phyloP scores from a whole-genome alignment of 2,797 vertebrate genomes.

The Fistularia commersonii region DNA sequence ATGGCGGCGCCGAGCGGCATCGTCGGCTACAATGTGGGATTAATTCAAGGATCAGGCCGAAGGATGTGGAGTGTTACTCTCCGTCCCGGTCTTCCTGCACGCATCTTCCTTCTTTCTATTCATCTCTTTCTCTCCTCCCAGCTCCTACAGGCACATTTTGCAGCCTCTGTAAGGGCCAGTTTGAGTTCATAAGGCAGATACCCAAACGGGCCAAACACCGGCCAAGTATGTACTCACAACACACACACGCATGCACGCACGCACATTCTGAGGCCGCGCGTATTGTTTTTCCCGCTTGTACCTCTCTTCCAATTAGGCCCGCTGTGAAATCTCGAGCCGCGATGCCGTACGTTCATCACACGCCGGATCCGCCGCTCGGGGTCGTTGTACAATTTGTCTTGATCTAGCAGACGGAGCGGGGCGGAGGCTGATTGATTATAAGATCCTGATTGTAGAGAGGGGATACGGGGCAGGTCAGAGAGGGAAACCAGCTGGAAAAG shows the following conservation, averaged over 20 bases:
- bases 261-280: slow-evolving; percentile 31
- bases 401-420: slow-evolving; percentile 45
- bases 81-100: slow-evolving; percentile 20
- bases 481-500: slow-evolving; percentile 32
- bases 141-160: slow-evolving; percentile 40
- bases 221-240: slow-evolving; percentile 55
- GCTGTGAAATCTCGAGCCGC: slow-evolving; percentile 63
- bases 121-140: slow-evolving; percentile 28
- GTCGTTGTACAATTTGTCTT: slow-evolving; percentile 60
- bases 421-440: slow-evolving; percentile 24
- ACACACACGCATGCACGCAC: slow-evolving; percentile 14
- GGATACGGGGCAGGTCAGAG: slow-evolving; percentile 23
- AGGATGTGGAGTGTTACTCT: slow-evolving; percentile 14
- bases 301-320: slow-evolving; percentile 60
- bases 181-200: slow-evolving; percentile 66
- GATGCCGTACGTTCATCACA: slow-evolving; percentile 58
- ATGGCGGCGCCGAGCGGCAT: background rate
- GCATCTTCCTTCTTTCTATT: slow-evolving; percentile 32
- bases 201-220: slow-evolving; percentile 50
- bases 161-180: slow-evolving; percentile 53
- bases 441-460: slow-evolving; percentile 52
- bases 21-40: background rate
- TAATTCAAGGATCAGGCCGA: slow-evolving; percentile 18
- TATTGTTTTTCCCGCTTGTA: slow-evolving; percentile 63
- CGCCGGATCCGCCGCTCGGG: slow-evolving; percentile 63